A percentile compares a stretch with the other conserved stretches of the same genome.
Conservation (phyloP, 2,888 invertebrate species). For the Netelia virgata region DNA sequence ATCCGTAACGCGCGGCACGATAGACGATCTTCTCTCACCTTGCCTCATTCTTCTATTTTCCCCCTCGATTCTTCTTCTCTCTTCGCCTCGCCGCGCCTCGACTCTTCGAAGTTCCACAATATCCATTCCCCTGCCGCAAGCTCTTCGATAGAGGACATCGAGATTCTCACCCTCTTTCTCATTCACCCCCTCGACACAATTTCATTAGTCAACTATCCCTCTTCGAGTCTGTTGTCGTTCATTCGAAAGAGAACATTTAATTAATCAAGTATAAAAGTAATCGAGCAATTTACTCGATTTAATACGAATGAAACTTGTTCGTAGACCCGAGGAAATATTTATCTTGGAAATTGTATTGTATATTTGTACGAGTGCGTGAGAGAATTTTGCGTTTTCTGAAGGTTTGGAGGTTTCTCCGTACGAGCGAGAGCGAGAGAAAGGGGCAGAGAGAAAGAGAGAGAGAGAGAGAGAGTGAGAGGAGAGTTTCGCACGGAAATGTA, state of each 20-base stretch:
- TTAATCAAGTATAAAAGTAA: slow-evolving; percentile 45
- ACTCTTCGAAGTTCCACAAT: slow-evolving; percentile 1
- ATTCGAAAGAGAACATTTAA: slow-evolving; percentile 25
- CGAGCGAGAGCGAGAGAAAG: background rate
- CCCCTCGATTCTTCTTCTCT: background rate
- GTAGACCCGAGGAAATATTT: background rate
- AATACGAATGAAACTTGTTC: slow-evolving; percentile 22
- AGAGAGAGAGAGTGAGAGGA: background rate
- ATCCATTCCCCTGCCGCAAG: background rate
- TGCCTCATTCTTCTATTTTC: background rate
- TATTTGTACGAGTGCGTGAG: background rate
- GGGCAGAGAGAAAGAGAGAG: background rate
- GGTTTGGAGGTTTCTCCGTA: slow-evolving; percentile 12
- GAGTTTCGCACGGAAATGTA: slow-evolving; percentile 1
- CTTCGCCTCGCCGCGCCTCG: background rate
- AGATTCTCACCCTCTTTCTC: slow-evolving; percentile 21
- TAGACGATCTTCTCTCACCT: slow-evolving; percentile 20
- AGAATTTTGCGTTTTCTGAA: slow-evolving; percentile 11
- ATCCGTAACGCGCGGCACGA: slow-evolving; percentile 27
- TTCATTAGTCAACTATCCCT: slow-evolving; percentile 49
- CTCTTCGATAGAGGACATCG: background rate
- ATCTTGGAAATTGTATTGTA: slow-evolving; percentile 15
- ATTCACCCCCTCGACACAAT: slow-evolving; percentile 35
- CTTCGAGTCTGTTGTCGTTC: slow-evolving; percentile 38
- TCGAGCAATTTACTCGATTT: slow-evolving; percentile 36